These are phyloP conservation scores for Tenodera sinensis DNA, from an alignment of 2,888 invertebrate genomes.

Conservation along the genomic window DNA sequence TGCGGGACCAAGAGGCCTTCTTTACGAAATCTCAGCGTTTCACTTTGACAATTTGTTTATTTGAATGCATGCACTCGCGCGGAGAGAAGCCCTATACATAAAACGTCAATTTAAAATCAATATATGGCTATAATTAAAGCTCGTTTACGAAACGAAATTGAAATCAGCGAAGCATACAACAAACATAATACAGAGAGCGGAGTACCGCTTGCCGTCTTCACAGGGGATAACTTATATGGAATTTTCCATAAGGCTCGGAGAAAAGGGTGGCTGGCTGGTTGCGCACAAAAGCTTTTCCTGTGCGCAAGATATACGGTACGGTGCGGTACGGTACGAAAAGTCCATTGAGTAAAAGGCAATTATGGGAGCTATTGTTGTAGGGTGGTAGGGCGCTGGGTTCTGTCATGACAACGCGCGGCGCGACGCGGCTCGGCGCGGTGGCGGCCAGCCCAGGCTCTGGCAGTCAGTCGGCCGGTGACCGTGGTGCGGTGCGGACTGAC, in stretches of 20 bases:
- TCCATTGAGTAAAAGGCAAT: slow-evolving; percentile 33
- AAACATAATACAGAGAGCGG: neutral
- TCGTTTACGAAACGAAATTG: slow-evolving; percentile 23
- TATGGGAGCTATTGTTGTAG: slow-evolving; percentile 31
- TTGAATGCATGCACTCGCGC: neutral
- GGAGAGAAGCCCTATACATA: neutral
- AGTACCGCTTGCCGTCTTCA: slow-evolving; percentile 15
- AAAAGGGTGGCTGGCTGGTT: neutral
- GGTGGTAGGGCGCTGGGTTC: slow-evolving; percentile 3
- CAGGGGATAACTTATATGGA: slow-evolving; percentile 27
- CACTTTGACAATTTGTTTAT: neutral
- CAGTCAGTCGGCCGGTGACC: slow-evolving; percentile 10
- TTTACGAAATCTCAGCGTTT: neutral
- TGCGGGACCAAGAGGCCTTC: neutral
- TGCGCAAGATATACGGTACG: slow-evolving; percentile 17
- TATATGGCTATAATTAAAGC: slow-evolving; percentile 24
- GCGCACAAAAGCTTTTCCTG: slow-evolving; percentile 18
- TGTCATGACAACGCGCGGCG: slow-evolving; percentile 21
- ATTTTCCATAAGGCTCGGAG: slow-evolving; percentile 24
- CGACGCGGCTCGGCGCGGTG: neutral
- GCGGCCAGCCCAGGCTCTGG: too few species aligned
- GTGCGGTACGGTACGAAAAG: slow-evolving; percentile 25
- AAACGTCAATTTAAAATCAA: slow-evolving; percentile 22
- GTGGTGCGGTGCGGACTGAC: neutral
- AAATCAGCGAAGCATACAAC: slow-evolving; percentile 21